These are phyloP conservation scores for Callinectes sapidus DNA, from an alignment of 2,888 invertebrate species.

Conservation along the genomic window DNA sequence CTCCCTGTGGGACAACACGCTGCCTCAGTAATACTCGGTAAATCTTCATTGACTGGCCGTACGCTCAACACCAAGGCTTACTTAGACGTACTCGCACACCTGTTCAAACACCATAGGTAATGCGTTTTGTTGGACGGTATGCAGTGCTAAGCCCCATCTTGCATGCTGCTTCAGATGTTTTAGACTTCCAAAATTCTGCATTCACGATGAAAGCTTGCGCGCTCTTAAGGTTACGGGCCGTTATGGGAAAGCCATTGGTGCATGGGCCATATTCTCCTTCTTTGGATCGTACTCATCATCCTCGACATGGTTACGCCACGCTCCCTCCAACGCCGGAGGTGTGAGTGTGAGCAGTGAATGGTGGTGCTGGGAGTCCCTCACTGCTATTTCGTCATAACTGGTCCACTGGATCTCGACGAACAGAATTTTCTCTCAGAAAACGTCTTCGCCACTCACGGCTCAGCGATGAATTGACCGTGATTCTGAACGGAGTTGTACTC, in stretches of 20 bases:
- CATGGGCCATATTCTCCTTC: not conserved
- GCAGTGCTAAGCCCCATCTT: not conserved
- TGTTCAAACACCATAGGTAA: not conserved
- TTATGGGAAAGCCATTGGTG: not conserved
- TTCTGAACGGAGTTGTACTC: not conserved
- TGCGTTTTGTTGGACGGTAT: not conserved
- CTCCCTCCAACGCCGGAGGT: not conserved
- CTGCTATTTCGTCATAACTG: conserved; percentile 45
- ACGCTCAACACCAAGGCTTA: not conserved
- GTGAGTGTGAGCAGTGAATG: conserved; percentile 32
- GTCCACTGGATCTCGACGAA: conserved; percentile 6
- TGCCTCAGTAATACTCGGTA: not conserved
- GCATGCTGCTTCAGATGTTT: not conserved
- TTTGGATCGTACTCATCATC: not conserved
- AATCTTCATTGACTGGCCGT: not conserved
- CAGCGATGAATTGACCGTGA: not conserved
- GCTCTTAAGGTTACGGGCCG: not conserved
- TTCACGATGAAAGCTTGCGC: not conserved
- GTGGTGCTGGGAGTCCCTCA: not conserved
- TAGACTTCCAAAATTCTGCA: not conserved
- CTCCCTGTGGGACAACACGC: not conserved
- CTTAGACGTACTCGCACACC: not conserved
- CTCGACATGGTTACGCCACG: not conserved
- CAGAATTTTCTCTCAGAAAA: conserved; percentile 1
- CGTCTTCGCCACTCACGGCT: not conserved